Conservation (phyloP, 2,888 invertebrate genomes). For the Mechanitis messenoides region DNA sequence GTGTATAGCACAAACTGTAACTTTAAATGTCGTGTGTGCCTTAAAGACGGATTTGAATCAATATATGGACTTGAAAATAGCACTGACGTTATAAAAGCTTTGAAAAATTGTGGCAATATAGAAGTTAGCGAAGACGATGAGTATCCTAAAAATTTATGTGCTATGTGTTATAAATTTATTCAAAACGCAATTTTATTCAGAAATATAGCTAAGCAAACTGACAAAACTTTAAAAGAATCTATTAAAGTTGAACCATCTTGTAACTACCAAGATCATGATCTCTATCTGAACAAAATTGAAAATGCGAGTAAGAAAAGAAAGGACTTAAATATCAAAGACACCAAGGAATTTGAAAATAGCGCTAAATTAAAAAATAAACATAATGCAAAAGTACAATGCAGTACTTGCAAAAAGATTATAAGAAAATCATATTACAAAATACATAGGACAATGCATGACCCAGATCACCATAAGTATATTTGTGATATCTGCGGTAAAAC, state of each 20-base stretch:
- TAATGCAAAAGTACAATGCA: constrained; percentile 38
- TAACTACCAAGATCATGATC: background rate
- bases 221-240: constrained; percentile 41
- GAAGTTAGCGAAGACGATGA: constrained; percentile 42
- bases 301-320: constrained; percentile 2
- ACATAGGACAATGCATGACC: constrained; percentile 43
- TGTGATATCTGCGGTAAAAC: constrained; percentile 45
- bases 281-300: background rate
- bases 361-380: background rate
- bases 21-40: constrained; percentile 50
- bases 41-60: constrained; percentile 43
- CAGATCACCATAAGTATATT: constrained; percentile 40
- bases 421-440: constrained; percentile 40
- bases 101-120: constrained; percentile 45
- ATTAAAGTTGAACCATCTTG: constrained; percentile 24
- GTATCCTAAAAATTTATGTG: constrained; percentile 51
- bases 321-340: constrained; percentile 19
- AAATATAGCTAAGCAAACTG: constrained; percentile 46
- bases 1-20: constrained; percentile 5
- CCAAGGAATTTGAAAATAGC: background rate
- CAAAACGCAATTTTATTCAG: constrained; percentile 48
- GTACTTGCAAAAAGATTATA: constrained; percentile 39
- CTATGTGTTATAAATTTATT: constrained; percentile 47
- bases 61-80: constrained; percentile 38
- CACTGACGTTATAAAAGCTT: constrained; percentile 42